A percentile compares a stretch with the other conserved stretches of the same genome.
Conservation (phyloP, 1,140 invertebrate species). For the Drosophila bocki region DNA sequence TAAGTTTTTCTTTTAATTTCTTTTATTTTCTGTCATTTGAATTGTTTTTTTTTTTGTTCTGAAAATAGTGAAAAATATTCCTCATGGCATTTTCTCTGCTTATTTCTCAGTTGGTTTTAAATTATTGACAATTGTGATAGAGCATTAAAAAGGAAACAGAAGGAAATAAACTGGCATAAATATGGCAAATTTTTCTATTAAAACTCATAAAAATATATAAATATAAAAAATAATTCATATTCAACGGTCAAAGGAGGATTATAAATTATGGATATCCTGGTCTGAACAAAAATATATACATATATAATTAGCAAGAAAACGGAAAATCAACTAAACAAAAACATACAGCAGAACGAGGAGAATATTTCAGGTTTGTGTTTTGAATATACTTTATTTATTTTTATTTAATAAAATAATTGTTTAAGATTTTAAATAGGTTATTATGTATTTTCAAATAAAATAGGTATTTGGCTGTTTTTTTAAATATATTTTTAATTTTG, state of each 20-base stretch:
- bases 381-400: background rate
- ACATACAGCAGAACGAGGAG: background rate
- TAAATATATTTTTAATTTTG: no score
- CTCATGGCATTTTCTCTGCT: background rate
- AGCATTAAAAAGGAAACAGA: background rate
- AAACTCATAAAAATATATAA: background rate
- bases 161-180: slow-evolving; percentile 1
- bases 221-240: slow-evolving; percentile 14
- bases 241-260: background rate
- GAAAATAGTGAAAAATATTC: slow-evolving; percentile 30
- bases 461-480: no score
- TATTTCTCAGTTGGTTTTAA: slow-evolving; percentile 6
- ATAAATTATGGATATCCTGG: slow-evolving; percentile 15
- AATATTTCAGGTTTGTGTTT: slow-evolving; percentile 7
- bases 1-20: slow-evolving; percentile 16
- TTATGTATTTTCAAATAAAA: no score
- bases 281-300: background rate
- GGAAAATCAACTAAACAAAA: background rate
- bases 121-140: slow-evolving; percentile 34
- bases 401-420: background rate
- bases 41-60: slow-evolving; percentile 5
- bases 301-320: slow-evolving; percentile 12
- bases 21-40: slow-evolving; percentile 9
- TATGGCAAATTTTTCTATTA: slow-evolving; percentile 31
- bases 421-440: background rate